These are phyloP conservation scores for Idaea biselata DNA, from an alignment of 2,888 invertebrate genomes.

Conservation along the genomic window DNA sequence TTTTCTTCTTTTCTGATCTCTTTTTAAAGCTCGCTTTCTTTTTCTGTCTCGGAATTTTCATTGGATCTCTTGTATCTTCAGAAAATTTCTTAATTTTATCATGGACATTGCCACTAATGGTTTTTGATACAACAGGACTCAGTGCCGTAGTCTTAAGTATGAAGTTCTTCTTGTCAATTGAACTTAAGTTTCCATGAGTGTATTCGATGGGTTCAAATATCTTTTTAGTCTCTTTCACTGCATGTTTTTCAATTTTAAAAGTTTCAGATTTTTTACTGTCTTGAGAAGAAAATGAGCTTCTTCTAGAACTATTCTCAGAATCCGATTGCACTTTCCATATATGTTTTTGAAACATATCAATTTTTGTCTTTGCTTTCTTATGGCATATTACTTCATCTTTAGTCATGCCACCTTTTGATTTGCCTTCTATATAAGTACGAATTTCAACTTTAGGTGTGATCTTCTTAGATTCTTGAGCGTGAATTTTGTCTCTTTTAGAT, in stretches of 20 bases:
- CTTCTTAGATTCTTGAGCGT: conserved; percentile 41
- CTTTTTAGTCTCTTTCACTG: conserved; percentile 61
- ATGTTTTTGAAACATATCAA: conserved; percentile 75
- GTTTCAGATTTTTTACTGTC: conserved; percentile 45
- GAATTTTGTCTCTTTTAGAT: conserved; percentile 57
- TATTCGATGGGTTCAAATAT: conserved; percentile 57
- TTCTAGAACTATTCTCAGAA: conserved; percentile 60
- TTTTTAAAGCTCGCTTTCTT: conserved; percentile 60
- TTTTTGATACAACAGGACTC: conserved; percentile 48
- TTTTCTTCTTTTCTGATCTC: conserved; percentile 56
- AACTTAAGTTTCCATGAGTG: conserved; percentile 43
- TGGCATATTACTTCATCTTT: conserved; percentile 68
- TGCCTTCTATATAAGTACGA: conserved; percentile 65
- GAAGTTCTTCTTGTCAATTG: conserved; percentile 48
- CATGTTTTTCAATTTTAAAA: conserved; percentile 32
- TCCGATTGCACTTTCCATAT: conserved; percentile 65
- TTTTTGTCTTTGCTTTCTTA: conserved; percentile 70
- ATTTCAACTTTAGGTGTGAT: conserved; percentile 65
- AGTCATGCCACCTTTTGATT: conserved; percentile 51
- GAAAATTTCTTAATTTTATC: conserved; percentile 74
- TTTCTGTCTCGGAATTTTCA: conserved; percentile 54
- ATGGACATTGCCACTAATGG: conserved; percentile 62
- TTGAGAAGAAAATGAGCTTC: conserved; percentile 61
- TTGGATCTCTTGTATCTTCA: conserved; percentile 48
- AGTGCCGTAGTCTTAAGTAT: conserved; percentile 37